Percentiles rank a stretch among this genome's conserved stretches.
Conservation (phyloP, 2,797 vertebrate genomes). For the Philypnodon macrostomus region DNA sequence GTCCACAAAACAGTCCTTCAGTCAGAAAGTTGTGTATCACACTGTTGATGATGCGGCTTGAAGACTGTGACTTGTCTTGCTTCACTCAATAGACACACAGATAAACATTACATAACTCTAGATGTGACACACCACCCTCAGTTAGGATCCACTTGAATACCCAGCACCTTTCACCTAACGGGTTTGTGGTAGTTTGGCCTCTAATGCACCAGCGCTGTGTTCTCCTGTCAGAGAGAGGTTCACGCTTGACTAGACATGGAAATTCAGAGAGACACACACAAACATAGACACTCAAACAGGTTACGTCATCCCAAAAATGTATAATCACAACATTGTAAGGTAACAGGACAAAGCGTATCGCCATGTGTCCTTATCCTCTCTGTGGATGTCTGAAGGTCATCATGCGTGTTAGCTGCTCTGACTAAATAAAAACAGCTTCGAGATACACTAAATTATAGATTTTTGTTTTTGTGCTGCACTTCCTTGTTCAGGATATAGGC, state of each 20-base stretch:
- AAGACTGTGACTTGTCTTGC: constrained; percentile 49
- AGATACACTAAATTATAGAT: constrained; percentile 43
- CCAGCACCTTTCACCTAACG: constrained; percentile 66
- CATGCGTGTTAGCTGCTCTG: constrained; percentile 13
- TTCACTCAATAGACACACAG: constrained; percentile 27
- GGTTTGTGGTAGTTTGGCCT: constrained; percentile 60
- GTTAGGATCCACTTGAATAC: constrained; percentile 46
- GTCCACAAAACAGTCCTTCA: not conserved
- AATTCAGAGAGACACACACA: constrained; percentile 31
- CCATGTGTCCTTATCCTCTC: not conserved
- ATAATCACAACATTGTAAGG: constrained; percentile 17
- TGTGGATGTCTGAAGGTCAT: not conserved
- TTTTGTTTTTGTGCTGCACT: constrained; percentile 36
- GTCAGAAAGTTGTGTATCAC: too few relatives aligned
- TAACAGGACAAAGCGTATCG: constrained; percentile 5
- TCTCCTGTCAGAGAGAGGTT: constrained; percentile 65
- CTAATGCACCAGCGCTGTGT: constrained; percentile 57
- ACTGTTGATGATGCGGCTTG: too few relatives aligned
- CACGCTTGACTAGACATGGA: constrained; percentile 47
- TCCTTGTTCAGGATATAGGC: constrained; percentile 33
- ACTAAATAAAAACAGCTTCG: constrained; percentile 28
- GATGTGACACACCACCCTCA: constrained; percentile 38
- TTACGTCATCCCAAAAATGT: constrained; percentile 24
- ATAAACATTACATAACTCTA: constrained; percentile 49
- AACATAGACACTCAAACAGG: not conserved